Evolutionary conservation across 1,140 invertebrate species (phyloP).

Genomic region (Delia radicum): DNA sequence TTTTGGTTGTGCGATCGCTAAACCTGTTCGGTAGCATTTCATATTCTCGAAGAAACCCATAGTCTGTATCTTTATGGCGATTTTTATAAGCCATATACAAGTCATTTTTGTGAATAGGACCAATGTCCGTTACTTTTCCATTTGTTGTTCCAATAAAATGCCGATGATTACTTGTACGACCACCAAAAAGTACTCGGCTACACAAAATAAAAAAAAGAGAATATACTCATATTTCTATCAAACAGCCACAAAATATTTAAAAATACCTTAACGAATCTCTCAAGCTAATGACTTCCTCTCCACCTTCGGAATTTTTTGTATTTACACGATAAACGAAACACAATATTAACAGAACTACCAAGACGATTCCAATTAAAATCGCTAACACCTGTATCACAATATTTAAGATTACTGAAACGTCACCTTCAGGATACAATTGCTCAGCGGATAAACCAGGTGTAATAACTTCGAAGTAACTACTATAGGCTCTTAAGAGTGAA

Average conservation of each 20-base stretch:
- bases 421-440: constrained; percentile 38
- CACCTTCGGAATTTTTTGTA: constrained; percentile 70
- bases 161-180: constrained; percentile 48
- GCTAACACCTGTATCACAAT: constrained; percentile 60
- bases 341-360: constrained; percentile 66
- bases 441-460: constrained; percentile 44
- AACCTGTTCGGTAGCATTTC: constrained; percentile 84
- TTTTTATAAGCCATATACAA: constrained; percentile 74
- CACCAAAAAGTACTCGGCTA: constrained; percentile 48
- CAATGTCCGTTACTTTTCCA: constrained; percentile 74
- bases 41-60: constrained; percentile 86
- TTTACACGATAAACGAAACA: constrained; percentile 71
- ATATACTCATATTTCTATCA: neutral
- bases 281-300: constrained; percentile 75
- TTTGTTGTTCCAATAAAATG: constrained; percentile 54
- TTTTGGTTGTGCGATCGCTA: constrained; percentile 80
- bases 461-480: constrained; percentile 62
- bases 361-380: constrained; percentile 65
- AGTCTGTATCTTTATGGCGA: constrained; percentile 81
- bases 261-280: constrained; percentile 67
- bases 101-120: constrained; percentile 72
- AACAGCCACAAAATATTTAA: neutral
- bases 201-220: too few relatives aligned
- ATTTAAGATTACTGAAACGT: constrained; percentile 45
- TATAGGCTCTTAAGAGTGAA: constrained; percentile 58